Base-by-base conservation (phyloP, 1,140 invertebrate genomes). In the Ladona fulva region DNA sequence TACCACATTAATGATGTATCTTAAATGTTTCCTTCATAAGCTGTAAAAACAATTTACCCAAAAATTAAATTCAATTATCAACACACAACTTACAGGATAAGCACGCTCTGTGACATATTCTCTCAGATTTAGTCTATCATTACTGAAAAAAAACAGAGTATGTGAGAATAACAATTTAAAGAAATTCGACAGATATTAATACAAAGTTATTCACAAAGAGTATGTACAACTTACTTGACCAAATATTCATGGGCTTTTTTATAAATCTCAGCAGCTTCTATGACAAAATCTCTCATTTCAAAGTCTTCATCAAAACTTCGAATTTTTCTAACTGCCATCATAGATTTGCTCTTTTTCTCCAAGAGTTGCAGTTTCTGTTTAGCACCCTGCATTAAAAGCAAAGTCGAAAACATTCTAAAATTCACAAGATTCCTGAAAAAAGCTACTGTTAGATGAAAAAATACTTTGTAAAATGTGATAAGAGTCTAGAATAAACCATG, bases 281-380 rank as follows among this genome's bases (percentile, higher is more conserved):
- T 84, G 14, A 87, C 83, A 85, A 98, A 97, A 24, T 87, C 84
- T 24, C 88, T 87, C 0, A 88, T 82, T 79, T 92, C 89, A 86
- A 97, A 98, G 59, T 93, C 91, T 79, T 96, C 94, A 74, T 97
- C 95, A 86, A 89, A 97, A 0, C 89, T 87, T 77, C 92, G 90
- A 37, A 99, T 92, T 87, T 97, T 97, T 1, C 94, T 88, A 24
- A 97, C 85, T 0, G 93, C 91, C 87, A 94, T 86, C 86, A 94
- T 91, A 6, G 94, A 94, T 84, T 93, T 96, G 5, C 94, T 91
- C 86, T 97, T 97, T 83, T 97, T 97, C 80, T 91, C 89, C 0
- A 97, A 79, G 73, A 91, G 89, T 83, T 93, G 88, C 0, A 92
- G 83, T 78, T 91, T 91, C 86, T 97, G 94, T 84, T 95, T 96